Evolutionary conservation across 2,888 invertebrate genomes (phyloP), one percentile per base, ranked within the genome.

Genomic region (Drepanosiphum platanoidis): DNA sequence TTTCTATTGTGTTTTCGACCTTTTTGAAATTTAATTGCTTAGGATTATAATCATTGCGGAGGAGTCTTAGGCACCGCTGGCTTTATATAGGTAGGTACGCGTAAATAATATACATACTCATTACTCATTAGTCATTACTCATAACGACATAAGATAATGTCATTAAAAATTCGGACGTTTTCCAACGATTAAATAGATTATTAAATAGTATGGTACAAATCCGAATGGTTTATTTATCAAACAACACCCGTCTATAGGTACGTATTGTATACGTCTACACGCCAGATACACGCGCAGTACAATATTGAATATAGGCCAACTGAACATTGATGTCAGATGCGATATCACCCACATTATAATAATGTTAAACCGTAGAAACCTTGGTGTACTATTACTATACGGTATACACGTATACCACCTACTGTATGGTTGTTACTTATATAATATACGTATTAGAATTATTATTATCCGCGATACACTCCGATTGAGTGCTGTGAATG

Each of bases 1-100:
- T 58, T 58, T 34, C 75, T 58, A 58, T 75, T 75, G 58, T 75
- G 58, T 61, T 58, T 75, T 75, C 58, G 58, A 75, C 58, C 58
- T 75, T 75, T 58, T 75, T 58, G 58, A 75, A 58, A 58, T 58
- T 75, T 75, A 75, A 75, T 75, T 75, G 58, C 58, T 13, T 75
- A 34, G 15, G 58, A 75, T 75, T 58, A 75, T 61, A 58, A 75
- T 61, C 27, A 58, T 61, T 34, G 34, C 15, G 58, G 75, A 58
- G 75, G 58, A 58, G 75, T 75, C n/a, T n/a, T n/a, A 58, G n/a
- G 22, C 74, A 74, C 8, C 46, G 34, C 34, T n/a, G 58, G 27
- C 36, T 36, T 9, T 27, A 9, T 46, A 36, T 18, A 9, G 34
- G 22, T 34, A 18, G 3, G 27, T 8, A n/a, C 61, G 61, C 30